phyloP scores from a whole-genome alignment of 1,140 invertebrate species.

The Chionoecetes opilio region DNA sequence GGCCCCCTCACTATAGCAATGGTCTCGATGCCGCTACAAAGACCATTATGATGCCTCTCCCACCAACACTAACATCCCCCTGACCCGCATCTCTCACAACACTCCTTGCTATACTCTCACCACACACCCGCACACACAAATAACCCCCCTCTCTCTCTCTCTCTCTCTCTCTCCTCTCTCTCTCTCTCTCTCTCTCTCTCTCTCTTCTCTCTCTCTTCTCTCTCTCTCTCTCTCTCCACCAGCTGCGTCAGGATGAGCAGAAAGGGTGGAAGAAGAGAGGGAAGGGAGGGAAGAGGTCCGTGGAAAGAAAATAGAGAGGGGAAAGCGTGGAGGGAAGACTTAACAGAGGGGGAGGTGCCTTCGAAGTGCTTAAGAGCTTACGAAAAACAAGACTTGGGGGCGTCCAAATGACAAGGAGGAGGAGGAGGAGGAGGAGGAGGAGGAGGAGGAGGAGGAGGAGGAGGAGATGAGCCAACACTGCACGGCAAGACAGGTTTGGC shows the following conservation, averaged over 20 bases:
- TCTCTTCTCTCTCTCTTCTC: conserved; percentile 7
- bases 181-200: neutral
- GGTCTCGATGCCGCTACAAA: neutral
- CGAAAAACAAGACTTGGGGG: neutral
- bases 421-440: conserved; percentile 4
- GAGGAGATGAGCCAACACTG: conserved; percentile 1
- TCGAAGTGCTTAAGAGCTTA: conserved; percentile 29
- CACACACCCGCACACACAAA: neutral
- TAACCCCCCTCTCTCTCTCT: neutral
- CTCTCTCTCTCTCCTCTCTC: neutral
- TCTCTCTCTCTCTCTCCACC: no score
- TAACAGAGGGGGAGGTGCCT: neutral
- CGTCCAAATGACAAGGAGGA: conserved; percentile 22
- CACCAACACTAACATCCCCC: neutral
- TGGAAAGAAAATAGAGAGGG: neutral
- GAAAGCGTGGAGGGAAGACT: neutral
- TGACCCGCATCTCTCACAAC: neutral
- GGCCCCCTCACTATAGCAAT: neutral
- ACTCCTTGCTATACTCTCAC: no score
- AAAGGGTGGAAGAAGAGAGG: neutral
- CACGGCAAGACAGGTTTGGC: conserved; percentile 1
- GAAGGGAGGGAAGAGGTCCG: neutral
- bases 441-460: conserved; percentile 7
- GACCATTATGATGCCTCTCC: neutral
- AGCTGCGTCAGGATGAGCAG: neutral